Conservation (phyloP, 2,888 invertebrate species). For the Rhingia campestris region DNA sequence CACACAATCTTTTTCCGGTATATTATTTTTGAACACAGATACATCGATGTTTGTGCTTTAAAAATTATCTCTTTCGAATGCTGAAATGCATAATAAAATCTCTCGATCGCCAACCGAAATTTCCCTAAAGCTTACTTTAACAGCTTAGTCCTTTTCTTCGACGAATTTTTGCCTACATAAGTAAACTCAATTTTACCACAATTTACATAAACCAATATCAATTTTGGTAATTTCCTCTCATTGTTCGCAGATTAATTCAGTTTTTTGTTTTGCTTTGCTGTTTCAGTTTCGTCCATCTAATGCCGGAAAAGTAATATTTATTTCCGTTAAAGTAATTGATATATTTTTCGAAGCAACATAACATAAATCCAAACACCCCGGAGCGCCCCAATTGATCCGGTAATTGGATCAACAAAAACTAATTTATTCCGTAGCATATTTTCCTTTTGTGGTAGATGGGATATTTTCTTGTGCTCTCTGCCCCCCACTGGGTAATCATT, state of each 20-base stretch:
- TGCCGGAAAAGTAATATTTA: conserved; percentile 20
- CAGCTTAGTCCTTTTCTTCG: too few species aligned
- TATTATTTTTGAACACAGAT: too few species aligned
- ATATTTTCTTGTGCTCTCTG: not conserved
- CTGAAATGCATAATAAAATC: too few species aligned
- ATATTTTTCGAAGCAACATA: conserved; percentile 20
- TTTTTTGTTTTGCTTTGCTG: not conserved
- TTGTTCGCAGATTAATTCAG: conserved; percentile 28
- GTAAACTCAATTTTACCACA: too few species aligned
- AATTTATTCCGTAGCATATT: conserved; percentile 50
- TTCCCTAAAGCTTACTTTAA: not conserved
- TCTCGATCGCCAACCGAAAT: not conserved
- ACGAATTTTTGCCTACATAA: too few species aligned
- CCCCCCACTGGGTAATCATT: conserved; percentile 39
- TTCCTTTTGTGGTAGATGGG: not conserved
- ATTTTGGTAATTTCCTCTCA: conserved; percentile 51
- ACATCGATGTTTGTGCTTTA: too few species aligned
- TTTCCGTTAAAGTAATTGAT: conserved; percentile 56
- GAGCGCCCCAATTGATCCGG: conserved; percentile 47
- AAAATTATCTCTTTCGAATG: too few species aligned
- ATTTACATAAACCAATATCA: not conserved
- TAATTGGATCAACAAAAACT: conserved; percentile 61
- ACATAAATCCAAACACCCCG: not conserved
- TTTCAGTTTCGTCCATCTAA: not conserved
- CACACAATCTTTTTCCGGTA: too few species aligned